Percentiles rank a stretch among this genome's conserved stretches.
phyloP scores from a whole-genome alignment of 2,888 invertebrate genomes.

The Campoletis raptor region DNA sequence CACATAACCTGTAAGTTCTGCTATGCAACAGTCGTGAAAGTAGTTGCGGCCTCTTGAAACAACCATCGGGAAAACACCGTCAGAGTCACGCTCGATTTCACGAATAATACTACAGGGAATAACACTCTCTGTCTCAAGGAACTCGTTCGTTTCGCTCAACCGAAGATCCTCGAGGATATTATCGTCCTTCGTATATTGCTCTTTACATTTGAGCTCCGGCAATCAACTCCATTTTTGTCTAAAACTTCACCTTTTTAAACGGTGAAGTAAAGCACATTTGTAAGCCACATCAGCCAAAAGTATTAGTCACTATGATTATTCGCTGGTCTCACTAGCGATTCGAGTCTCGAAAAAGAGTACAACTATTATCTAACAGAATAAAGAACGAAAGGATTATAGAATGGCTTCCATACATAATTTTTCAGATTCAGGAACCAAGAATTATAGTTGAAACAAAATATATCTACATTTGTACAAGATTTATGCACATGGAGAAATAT shows the following conservation, averaged over 20 bases:
- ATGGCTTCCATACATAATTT: no score
- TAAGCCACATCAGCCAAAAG: neutral
- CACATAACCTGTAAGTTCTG: slow-evolving; percentile 1
- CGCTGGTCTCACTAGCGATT: neutral
- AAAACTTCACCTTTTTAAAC: slow-evolving; percentile 1
- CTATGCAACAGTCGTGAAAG: slow-evolving; percentile 36
- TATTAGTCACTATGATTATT: neutral
- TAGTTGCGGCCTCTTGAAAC: slow-evolving; percentile 45
- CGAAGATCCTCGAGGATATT: slow-evolving; percentile 54
- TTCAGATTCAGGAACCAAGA: neutral
- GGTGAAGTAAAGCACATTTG: neutral
- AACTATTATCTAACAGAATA: neutral
- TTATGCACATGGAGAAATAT: neutral
- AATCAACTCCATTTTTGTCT: slow-evolving; percentile 15
- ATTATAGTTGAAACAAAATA: neutral
- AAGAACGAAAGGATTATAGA: neutral
- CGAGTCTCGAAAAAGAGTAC: neutral
- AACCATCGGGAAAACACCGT: slow-evolving; percentile 24
- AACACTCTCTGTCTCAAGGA: slow-evolving; percentile 43
- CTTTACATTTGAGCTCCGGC: slow-evolving; percentile 39
- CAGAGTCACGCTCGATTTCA: slow-evolving; percentile 65
- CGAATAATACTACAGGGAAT: slow-evolving; percentile 42
- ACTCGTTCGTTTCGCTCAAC: slow-evolving; percentile 64
- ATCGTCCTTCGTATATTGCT: slow-evolving; percentile 43
- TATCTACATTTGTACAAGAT: neutral